phyloP scores from a whole-genome alignment of 2,113 vertebrate genomes.

The Grammomys dolichurus region DNA sequence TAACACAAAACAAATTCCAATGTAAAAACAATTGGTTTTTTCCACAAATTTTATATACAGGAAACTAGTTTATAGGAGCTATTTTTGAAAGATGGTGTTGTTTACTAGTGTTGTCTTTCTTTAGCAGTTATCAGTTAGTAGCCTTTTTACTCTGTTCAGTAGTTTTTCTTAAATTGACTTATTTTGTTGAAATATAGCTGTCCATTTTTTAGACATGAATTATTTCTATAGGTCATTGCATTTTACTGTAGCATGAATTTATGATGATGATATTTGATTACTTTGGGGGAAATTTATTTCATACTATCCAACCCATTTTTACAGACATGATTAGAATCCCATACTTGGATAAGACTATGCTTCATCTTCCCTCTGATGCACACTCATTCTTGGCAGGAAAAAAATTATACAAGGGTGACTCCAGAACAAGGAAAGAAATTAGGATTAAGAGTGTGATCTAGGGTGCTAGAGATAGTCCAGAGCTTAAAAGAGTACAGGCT shows the following conservation, averaged over 20 bases:
- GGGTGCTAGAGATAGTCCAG: neutral
- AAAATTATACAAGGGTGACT: conserved; percentile 46
- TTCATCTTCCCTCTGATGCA: conserved; percentile 25
- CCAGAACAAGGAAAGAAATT: conserved; percentile 33
- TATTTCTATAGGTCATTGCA: conserved; percentile 50
- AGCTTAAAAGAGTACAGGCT: neutral
- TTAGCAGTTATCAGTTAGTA: conserved; percentile 46
- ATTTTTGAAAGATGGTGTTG: conserved; percentile 56
- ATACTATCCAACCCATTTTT: conserved; percentile 60
- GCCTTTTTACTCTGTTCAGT: neutral
- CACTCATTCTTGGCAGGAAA: conserved; percentile 38
- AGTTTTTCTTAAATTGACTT: conserved; percentile 55
- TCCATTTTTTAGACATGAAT: conserved; percentile 34
- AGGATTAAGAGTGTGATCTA: conserved; percentile 40
- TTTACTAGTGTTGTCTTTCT: conserved; percentile 59
- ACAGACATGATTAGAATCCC: conserved; percentile 51
- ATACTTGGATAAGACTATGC: conserved; percentile 66
- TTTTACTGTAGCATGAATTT: conserved; percentile 65
- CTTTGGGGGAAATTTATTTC: conserved; percentile 68
- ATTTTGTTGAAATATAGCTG: conserved; percentile 49
- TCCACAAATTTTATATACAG: conserved; percentile 9
- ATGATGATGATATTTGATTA: conserved; percentile 63
- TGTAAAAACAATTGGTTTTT: conserved; percentile 23
- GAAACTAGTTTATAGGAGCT: conserved; percentile 52
- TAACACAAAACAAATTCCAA: conserved; percentile 42